Percentiles rank a stretch among this genome's conserved stretches.
phyloP scores from a whole-genome alignment of 2,888 invertebrate species.

The Salpingus planirostris region DNA sequence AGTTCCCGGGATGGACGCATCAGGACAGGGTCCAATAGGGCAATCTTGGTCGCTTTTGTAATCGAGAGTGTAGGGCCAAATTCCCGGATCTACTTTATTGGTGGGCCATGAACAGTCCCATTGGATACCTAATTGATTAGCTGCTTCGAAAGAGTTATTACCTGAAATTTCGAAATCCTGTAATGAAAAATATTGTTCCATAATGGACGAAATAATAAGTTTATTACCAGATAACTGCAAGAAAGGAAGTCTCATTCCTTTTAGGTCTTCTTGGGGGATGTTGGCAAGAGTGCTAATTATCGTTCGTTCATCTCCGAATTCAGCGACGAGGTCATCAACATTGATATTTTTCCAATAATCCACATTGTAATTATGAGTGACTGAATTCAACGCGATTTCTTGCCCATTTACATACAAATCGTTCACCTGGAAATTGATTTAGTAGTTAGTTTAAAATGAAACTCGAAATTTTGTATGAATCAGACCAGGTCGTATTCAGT shows the following conservation, averaged over 20 bases:
- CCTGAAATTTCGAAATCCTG: constrained; percentile 23
- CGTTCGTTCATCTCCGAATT: constrained; percentile 52
- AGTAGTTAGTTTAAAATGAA: too few species aligned
- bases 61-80: constrained; percentile 59
- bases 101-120: constrained; percentile 55
- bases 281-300: constrained; percentile 47
- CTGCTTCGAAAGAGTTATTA: constrained; percentile 44
- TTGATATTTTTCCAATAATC: constrained; percentile 51
- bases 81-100: constrained; percentile 41
- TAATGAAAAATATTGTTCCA: too few species aligned
- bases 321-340: constrained; percentile 44
- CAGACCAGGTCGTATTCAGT: too few species aligned
- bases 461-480: too few species aligned
- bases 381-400: constrained; percentile 63
- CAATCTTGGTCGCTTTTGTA: constrained; percentile 47
- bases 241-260: constrained; percentile 48
- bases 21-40: constrained; percentile 46
- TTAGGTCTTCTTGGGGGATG: constrained; percentile 41
- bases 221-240: constrained; percentile 48
- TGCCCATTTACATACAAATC: constrained; percentile 51
- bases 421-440: constrained; percentile 43
- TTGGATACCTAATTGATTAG: constrained; percentile 41
- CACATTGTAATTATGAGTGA: constrained; percentile 48
- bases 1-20: constrained; percentile 43
- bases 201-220: too few species aligned